phyloP scores from a whole-genome alignment of 1,140 invertebrate species.

The Solenopsis fugax region DNA sequence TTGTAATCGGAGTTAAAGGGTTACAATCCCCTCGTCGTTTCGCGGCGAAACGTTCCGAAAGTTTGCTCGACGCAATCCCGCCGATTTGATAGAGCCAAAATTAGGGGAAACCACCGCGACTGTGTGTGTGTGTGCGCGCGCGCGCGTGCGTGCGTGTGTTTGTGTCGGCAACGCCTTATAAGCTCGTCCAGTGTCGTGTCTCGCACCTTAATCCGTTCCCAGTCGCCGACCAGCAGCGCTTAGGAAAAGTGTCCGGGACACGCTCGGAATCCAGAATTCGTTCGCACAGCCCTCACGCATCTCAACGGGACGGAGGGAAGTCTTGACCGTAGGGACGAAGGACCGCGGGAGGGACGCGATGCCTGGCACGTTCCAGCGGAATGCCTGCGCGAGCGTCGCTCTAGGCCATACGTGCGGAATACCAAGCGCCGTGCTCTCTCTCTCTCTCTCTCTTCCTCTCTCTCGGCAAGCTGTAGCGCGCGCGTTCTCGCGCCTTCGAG shows the following conservation, averaged over 20 bases:
- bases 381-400: conserved; percentile 76
- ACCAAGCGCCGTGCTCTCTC: conserved; percentile 61
- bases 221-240: conserved; percentile 27
- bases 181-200: conserved; percentile 52
- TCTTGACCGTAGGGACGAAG: conserved; percentile 4
- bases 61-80: not conserved
- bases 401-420: conserved; percentile 66
- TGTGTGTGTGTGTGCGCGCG: not conserved
- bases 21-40: conserved; percentile 19
- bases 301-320: not conserved
- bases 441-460: not conserved
- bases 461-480: conserved; percentile 37
- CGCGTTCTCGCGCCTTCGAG: conserved; percentile 26
- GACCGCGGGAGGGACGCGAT: conserved; percentile 33
- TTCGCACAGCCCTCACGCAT: conserved; percentile 61
- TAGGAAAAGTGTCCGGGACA: conserved; percentile 39
- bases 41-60: conserved; percentile 18
- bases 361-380: conserved; percentile 72
- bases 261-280: conserved; percentile 76
- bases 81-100: conserved; percentile 30
- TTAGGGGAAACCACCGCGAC: not conserved
- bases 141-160: not conserved
- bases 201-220: conserved; percentile 45
- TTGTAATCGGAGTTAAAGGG: conserved; percentile 33
- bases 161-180: conserved; percentile 37